Percentiles rank a stretch among this genome's conserved stretches.
Evolutionary conservation across 2,797 vertebrate species (phyloP).

Genomic region (Mus minutoides): DNA sequence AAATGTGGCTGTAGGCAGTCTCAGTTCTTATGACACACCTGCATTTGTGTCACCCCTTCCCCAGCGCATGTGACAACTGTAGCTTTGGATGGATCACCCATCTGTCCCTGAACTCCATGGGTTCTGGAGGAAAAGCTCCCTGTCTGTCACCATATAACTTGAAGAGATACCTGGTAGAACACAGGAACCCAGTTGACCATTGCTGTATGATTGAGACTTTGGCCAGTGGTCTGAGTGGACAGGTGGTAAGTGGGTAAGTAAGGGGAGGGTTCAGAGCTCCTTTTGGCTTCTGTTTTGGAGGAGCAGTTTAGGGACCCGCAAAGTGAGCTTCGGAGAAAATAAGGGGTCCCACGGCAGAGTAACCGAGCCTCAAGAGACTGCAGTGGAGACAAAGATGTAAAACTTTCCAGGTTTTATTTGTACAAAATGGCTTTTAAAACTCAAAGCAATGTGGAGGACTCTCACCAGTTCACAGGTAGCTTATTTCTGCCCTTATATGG

Average conservation of each 20-base stretch:
- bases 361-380: slow-evolving; percentile 41
- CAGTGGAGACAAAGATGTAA: background rate
- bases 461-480: background rate
- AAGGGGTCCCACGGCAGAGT: background rate
- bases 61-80: background rate
- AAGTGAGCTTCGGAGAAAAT: background rate
- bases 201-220: background rate
- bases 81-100: background rate
- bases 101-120: background rate
- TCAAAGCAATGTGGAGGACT: background rate
- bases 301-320: background rate
- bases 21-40: background rate
- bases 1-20: background rate
- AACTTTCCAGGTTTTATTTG: slow-evolving; percentile 11
- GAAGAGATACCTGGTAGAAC: background rate
- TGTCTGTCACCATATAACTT: background rate
- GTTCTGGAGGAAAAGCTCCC: background rate
- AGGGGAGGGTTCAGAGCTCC: background rate
- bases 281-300: background rate
- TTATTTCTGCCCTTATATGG: background rate
- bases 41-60: background rate
- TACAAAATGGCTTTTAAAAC: slow-evolving; percentile 41
- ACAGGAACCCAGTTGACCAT: background rate
- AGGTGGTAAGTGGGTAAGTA: background rate
- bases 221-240: background rate